These are phyloP conservation scores for Iguana delicatissima DNA, from an alignment of 2,797 vertebrate species.

Conservation along the genomic window DNA sequence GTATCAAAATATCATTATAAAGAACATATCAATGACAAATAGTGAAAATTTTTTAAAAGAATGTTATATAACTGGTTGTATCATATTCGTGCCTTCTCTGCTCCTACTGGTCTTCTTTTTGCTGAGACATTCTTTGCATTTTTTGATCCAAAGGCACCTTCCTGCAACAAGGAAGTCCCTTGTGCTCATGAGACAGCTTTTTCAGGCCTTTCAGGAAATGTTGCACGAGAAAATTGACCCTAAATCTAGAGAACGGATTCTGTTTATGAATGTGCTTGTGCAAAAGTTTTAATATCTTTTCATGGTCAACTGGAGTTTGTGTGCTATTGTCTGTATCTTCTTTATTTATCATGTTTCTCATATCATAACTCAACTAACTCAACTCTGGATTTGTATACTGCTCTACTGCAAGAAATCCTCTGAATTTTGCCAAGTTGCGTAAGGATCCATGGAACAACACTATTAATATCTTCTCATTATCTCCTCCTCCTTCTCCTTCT, in stretches of 20 bases:
- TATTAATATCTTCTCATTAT: background rate
- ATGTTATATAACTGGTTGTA: no score
- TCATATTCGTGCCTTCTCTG: no score
- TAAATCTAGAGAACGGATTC: background rate
- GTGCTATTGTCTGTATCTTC: background rate
- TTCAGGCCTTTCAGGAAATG: background rate
- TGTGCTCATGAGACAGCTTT: background rate
- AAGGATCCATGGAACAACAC: background rate
- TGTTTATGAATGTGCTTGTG: background rate
- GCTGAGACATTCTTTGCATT: no score
- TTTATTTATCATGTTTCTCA: background rate
- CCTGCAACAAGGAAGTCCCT: background rate
- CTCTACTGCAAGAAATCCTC: background rate
- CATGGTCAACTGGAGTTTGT: background rate
- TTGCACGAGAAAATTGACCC: background rate
- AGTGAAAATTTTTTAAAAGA: no score
- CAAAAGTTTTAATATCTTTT: background rate
- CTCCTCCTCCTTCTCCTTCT: no score
- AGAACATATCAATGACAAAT: no score
- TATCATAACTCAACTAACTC: background rate
- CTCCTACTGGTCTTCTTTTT: no score
- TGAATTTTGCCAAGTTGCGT: background rate
- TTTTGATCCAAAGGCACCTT: background rate
- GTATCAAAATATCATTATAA: no score
- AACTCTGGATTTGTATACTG: background rate